Evolutionary conservation across 2,888 invertebrate species (phyloP).

Genomic region (Leptogaster cylindrica): DNA sequence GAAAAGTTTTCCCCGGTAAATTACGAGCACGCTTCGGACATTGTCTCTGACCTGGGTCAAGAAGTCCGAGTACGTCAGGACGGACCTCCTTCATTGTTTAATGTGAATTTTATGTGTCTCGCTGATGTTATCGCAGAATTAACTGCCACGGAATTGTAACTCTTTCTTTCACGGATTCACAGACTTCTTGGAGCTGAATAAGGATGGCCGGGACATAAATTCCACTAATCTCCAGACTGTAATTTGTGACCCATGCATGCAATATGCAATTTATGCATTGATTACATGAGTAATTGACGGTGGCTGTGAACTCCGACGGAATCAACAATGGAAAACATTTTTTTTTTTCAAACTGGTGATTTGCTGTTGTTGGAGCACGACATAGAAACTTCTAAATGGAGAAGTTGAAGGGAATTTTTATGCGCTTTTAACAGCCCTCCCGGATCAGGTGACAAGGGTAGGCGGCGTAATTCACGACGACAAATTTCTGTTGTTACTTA

Average conservation of each 20-base stretch:
- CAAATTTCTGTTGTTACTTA: too few species aligned
- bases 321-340: slow-evolving; percentile 5
- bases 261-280: slow-evolving; percentile 45
- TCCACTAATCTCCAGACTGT: slow-evolving; percentile 45
- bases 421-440: not conserved
- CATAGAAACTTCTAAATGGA: slow-evolving; percentile 1
- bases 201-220: slow-evolving; percentile 44
- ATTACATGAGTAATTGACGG: slow-evolving; percentile 45
- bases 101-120: slow-evolving; percentile 47
- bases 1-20: slow-evolving; percentile 41
- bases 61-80: slow-evolving; percentile 39
- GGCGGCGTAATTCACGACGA: slow-evolving; percentile 26
- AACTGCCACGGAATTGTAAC: slow-evolving; percentile 44
- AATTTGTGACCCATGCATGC: slow-evolving; percentile 42
- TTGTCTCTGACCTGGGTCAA: slow-evolving; percentile 46
- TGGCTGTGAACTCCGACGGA: not conserved
- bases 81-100: slow-evolving; percentile 44
- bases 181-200: slow-evolving; percentile 35
- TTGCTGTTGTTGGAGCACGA: not conserved
- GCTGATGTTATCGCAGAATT: slow-evolving; percentile 45
- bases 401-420: slow-evolving; percentile 1
- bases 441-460: not conserved
- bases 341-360: not conserved
- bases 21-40: slow-evolving; percentile 43
- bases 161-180: slow-evolving; percentile 30